phyloP scores from a whole-genome alignment of 1,140 invertebrate genomes.

The Trichomalopsis sarcophagae region DNA sequence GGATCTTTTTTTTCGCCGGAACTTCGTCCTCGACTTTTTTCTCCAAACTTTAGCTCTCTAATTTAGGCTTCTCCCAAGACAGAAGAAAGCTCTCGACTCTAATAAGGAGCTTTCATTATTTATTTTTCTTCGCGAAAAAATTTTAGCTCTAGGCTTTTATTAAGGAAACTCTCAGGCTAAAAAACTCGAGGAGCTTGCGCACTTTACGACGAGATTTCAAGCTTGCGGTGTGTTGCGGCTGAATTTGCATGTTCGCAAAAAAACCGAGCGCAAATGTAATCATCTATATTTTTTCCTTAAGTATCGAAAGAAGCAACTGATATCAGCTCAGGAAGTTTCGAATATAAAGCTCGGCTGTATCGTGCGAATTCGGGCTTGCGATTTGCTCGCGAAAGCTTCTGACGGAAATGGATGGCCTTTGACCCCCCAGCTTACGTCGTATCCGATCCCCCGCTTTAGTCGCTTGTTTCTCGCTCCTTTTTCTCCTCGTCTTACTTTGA shows the following conservation, averaged over 20 bases:
- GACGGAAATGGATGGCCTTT: background rate
- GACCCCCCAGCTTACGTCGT: background rate
- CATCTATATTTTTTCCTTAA: no score
- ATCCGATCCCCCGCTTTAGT: background rate
- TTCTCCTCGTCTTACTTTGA: background rate
- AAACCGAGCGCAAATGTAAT: background rate
- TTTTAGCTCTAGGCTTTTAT: background rate
- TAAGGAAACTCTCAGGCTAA: no score
- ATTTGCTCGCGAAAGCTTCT: background rate
- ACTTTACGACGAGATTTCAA: background rate
- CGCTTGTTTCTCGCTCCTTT: background rate
- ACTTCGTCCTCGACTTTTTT: background rate
- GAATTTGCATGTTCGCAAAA: background rate
- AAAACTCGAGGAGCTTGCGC: background rate
- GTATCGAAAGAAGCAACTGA: background rate
- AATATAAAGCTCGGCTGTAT: background rate
- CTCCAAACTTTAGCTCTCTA: background rate
- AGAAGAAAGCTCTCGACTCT: background rate
- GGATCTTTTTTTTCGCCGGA: background rate
- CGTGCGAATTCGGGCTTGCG: background rate
- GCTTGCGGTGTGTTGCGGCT: background rate
- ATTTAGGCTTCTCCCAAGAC: background rate
- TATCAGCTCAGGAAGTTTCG: background rate
- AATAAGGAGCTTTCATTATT: background rate
- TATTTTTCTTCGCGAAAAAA: background rate